These are phyloP conservation scores for Muntiacus muntjak DNA, from an alignment of 2,113 vertebrate species.

Conservation along the genomic window DNA sequence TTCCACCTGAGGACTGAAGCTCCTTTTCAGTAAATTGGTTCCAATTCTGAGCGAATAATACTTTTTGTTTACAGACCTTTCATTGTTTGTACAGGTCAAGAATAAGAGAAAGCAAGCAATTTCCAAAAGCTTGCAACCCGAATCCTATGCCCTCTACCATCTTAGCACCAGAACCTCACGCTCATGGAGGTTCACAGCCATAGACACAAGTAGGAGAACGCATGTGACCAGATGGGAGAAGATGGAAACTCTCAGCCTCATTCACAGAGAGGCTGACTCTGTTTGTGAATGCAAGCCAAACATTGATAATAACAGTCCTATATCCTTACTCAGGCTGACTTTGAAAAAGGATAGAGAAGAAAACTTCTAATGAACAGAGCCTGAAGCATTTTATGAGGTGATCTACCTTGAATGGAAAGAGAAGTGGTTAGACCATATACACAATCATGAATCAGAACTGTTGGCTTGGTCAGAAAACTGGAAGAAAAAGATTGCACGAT, in stretches of 20 bases:
- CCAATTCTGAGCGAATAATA: background rate
- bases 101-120: background rate
- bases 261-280: background rate
- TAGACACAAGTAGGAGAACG: background rate
- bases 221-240: background rate
- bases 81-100: background rate
- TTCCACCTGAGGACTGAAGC: background rate
- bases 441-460: background rate
- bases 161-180: background rate
- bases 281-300: background rate
- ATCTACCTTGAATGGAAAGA: background rate
- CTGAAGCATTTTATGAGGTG: background rate
- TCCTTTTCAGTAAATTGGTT: background rate
- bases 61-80: background rate
- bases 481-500: background rate
- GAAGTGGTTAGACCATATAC: background rate
- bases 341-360: background rate
- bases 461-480: background rate
- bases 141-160: background rate
- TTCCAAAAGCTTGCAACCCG: background rate
- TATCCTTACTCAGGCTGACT: background rate
- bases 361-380: background rate
- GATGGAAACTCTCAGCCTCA: background rate
- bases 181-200: background rate
- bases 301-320: background rate